A percentile compares a stretch with the other conserved stretches of the same genome.
phyloP scores from a whole-genome alignment of 2,113 vertebrate species.

The Gavia stellata region DNA sequence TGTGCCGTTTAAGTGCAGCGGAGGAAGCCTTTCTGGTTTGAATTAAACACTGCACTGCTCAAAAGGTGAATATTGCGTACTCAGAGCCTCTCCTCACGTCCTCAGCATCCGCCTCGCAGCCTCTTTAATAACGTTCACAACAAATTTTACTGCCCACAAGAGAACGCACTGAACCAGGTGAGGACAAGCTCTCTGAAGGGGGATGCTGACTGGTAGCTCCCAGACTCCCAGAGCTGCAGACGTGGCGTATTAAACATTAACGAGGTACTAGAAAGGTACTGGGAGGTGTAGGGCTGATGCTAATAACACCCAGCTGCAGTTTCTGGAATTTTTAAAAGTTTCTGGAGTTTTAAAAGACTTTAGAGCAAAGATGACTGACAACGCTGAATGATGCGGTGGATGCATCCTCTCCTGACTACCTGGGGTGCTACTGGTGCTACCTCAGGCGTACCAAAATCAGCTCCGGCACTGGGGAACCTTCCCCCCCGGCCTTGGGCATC shows the following conservation, averaged over 20 bases:
- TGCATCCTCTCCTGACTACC: neutral
- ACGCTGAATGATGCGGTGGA: neutral
- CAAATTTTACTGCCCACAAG: neutral
- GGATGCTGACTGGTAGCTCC: neutral
- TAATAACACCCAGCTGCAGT: neutral
- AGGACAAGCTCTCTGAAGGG: neutral
- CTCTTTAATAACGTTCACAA: neutral
- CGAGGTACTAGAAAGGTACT: neutral
- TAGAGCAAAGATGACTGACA: neutral
- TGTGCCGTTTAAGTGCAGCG: accelerated
- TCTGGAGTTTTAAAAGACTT: neutral
- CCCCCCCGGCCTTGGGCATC: accelerated
- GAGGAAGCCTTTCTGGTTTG: neutral
- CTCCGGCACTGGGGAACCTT: neutral
- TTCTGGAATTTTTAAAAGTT: neutral
- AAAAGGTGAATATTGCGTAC: neutral
- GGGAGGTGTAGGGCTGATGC: neutral
- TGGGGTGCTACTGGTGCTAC: neutral
- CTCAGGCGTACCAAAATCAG: accelerated
- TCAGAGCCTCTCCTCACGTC: neutral
- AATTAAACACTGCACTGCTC: neutral
- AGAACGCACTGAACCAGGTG: neutral
- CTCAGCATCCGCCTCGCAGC: neutral
- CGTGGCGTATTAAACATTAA: accelerated
- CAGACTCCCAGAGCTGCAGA: neutral